Evolutionary conservation across 2,113 vertebrate genomes (phyloP).

Genomic region (Poicephalus gulielmi): DNA sequence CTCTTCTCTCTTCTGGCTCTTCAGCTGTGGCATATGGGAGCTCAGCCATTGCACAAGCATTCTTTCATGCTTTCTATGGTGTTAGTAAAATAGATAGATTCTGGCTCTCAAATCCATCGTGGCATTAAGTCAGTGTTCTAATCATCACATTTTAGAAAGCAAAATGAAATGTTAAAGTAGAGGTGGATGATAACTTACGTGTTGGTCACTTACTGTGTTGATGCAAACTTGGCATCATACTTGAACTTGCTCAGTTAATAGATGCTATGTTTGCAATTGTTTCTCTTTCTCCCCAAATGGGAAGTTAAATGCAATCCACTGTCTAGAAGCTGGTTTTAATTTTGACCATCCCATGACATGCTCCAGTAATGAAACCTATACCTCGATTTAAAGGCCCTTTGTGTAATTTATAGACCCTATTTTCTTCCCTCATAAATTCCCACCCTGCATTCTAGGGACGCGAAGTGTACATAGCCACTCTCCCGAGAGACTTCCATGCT

Average conservation of each 20-base stretch:
- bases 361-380: neutral
- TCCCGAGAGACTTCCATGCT: neutral
- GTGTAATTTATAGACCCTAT: neutral
- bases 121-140: neutral
- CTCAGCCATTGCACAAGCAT: neutral
- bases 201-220: neutral
- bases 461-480: neutral
- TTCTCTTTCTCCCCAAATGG: neutral
- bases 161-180: neutral
- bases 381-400: neutral
- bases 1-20: neutral
- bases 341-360: neutral
- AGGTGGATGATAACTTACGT: neutral
- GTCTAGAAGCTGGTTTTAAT: conserved; percentile 28
- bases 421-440: conserved; percentile 12
- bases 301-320: conserved; percentile 15
- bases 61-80: neutral
- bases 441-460: neutral
- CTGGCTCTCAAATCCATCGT: neutral
- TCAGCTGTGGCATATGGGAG: neutral
- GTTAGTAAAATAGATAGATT: neutral
- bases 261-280: neutral
- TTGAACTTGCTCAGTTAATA: neutral
- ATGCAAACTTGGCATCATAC: neutral
- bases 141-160: neutral